phyloP scores from a whole-genome alignment of 2,797 vertebrate species.

The Acomys russatus region DNA sequence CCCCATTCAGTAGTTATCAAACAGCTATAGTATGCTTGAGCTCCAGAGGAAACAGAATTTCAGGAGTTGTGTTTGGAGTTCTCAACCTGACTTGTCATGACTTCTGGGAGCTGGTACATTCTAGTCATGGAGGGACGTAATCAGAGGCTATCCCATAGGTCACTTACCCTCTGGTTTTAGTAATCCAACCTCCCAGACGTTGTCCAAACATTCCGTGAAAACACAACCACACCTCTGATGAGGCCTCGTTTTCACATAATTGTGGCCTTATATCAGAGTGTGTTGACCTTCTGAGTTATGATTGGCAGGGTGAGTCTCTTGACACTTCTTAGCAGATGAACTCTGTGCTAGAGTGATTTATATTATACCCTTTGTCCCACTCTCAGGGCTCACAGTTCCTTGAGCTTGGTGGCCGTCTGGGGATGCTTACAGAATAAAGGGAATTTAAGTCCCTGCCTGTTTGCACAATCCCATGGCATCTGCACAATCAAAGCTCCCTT shows the following conservation, averaged over 20 bases:
- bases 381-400: not conserved
- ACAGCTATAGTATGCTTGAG: not conserved
- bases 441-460: not conserved
- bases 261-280: not conserved
- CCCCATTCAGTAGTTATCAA: not conserved
- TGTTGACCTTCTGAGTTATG: not conserved
- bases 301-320: not conserved
- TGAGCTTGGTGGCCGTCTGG: not conserved
- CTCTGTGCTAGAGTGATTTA: fast-evolving
- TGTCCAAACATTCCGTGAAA: not conserved
- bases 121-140: not conserved
- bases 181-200: not conserved
- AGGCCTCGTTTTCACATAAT: not conserved
- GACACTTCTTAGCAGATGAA: fast-evolving
- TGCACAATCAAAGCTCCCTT: not conserved
- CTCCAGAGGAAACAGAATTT: not conserved
- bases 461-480: not conserved
- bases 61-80: not conserved
- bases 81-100: not conserved
- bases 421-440: not conserved
- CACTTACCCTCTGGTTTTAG: not conserved
- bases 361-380: fast-evolving
- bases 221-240: not conserved
- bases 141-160: fast-evolving
- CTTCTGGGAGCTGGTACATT: not conserved